Conservation (phyloP, 2,113 vertebrate genomes). For the Bucco capensis region DNA sequence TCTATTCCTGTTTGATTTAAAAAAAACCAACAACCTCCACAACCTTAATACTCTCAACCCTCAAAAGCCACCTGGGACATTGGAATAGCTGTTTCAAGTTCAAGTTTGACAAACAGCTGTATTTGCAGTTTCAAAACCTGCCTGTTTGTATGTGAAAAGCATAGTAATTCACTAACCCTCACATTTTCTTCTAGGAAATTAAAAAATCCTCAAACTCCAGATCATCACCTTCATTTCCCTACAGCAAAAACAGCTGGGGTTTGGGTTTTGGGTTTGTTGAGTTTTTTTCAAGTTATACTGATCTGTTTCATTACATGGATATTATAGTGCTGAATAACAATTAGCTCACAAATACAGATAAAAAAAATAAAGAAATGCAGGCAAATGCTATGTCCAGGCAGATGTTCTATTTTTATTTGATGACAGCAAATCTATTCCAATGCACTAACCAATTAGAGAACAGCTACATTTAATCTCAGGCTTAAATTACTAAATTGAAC, state of each 20-base stretch:
- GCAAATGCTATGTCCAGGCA: neutral
- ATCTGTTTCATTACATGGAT: neutral
- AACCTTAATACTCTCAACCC: neutral
- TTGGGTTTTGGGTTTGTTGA: neutral
- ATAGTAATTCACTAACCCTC: neutral
- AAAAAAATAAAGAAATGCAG: neutral
- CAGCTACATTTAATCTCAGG: conserved; percentile 7
- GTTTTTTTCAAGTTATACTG: neutral
- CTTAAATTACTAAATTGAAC: neutral
- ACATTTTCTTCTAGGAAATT: neutral
- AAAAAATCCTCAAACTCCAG: neutral
- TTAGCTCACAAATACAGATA: neutral
- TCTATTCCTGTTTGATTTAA: neutral
- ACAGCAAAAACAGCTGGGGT: neutral
- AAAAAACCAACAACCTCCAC: neutral
- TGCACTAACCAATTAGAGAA: conserved; percentile 17
- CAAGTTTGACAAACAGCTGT: too few relatives aligned
- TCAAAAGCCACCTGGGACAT: neutral
- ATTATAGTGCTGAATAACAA: neutral
- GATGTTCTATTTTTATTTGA: conserved; percentile 24
- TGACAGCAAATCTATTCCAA: conserved; percentile 27
- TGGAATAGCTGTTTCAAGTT: too few relatives aligned
- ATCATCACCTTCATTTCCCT: neutral
- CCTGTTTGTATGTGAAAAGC: neutral
- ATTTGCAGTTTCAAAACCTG: neutral